These are phyloP conservation scores for Drosophila seclusa DNA, from an alignment of 2,888 invertebrate genomes.

Conservation along the genomic window DNA sequence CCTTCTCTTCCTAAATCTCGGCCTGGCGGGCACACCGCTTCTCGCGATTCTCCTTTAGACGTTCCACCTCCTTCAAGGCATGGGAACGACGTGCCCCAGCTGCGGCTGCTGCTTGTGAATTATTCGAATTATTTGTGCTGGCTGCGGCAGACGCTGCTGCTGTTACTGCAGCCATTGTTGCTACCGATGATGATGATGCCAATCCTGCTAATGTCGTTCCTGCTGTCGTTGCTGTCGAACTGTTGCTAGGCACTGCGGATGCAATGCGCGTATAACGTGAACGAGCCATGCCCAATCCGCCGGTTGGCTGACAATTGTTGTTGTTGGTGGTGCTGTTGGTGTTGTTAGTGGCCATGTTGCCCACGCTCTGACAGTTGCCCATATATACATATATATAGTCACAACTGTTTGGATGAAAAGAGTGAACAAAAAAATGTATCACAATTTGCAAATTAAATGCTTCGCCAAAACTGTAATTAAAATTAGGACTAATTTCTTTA, in stretches of 20 bases:
- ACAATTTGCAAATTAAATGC: background rate
- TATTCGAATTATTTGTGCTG: slow-evolving; percentile 34
- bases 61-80: slow-evolving; percentile 98
- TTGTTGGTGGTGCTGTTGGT: slow-evolving; percentile 11
- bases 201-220: background rate
- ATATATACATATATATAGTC: too few species aligned
- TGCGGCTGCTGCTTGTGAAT: slow-evolving; percentile 72
- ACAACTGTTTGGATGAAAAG: background rate
- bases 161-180: background rate
- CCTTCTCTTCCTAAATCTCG: slow-evolving; percentile 96
- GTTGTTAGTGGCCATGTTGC: slow-evolving; percentile 39
- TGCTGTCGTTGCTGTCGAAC: slow-evolving; percentile 7
- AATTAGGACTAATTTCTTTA: background rate
- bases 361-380: slow-evolving; percentile 44
- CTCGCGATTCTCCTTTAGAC: slow-evolving; percentile 97
- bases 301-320: slow-evolving; percentile 16
- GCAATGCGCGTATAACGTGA: slow-evolving; percentile 82
- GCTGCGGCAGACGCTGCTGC: slow-evolving; percentile 20
- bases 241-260: slow-evolving; percentile 65
- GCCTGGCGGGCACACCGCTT: slow-evolving; percentile 96
- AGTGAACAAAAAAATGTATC: background rate
- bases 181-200: background rate
- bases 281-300: slow-evolving; percentile 66
- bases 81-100: slow-evolving; percentile 90
- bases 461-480: background rate